Evolutionary conservation across 2,113 vertebrate genomes (phyloP).

Genomic region (Melanerpes aurifrons): DNA sequence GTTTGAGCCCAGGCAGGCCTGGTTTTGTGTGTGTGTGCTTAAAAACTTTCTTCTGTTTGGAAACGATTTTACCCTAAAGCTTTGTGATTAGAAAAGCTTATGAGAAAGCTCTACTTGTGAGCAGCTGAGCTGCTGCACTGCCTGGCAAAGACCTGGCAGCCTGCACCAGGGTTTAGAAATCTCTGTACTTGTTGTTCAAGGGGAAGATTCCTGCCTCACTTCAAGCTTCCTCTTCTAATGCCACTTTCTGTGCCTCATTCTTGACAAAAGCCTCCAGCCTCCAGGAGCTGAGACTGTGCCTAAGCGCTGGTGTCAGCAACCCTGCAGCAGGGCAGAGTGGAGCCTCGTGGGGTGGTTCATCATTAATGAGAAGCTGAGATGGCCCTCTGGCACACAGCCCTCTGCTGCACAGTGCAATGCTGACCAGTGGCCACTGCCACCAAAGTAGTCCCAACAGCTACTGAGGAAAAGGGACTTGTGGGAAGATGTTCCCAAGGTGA

Average conservation of each 20-base stretch:
- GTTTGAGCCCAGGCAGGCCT: constrained; percentile 18
- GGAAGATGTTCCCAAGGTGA: not conserved
- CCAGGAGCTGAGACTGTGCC: not conserved
- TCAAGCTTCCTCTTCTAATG: constrained; percentile 22
- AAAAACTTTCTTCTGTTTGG: constrained; percentile 57
- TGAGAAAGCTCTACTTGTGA: constrained; percentile 60
- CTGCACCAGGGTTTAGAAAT: constrained; percentile 33
- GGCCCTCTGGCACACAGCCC: not conserved
- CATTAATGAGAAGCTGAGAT: constrained; percentile 3
- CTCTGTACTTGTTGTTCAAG: constrained; percentile 19
- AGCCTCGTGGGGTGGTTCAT: not conserved
- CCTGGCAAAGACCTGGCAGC: constrained; percentile 67
- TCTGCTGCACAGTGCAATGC: not conserved
- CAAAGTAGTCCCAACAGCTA: not conserved
- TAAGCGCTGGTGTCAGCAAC: constrained; percentile 49
- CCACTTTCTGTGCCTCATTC: constrained; percentile 43
- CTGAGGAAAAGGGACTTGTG: not conserved
- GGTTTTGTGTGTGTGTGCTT: constrained; percentile 28
- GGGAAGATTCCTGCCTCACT: constrained; percentile 35
- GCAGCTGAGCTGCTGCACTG: constrained; percentile 62
- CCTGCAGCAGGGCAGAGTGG: not conserved
- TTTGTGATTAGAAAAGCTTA: constrained; percentile 61
- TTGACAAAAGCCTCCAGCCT: not conserved
- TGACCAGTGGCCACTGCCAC: not conserved
- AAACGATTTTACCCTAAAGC: constrained; percentile 53